phyloP scores from a whole-genome alignment of 2,888 invertebrate genomes.

The Drosophila prolongata region DNA sequence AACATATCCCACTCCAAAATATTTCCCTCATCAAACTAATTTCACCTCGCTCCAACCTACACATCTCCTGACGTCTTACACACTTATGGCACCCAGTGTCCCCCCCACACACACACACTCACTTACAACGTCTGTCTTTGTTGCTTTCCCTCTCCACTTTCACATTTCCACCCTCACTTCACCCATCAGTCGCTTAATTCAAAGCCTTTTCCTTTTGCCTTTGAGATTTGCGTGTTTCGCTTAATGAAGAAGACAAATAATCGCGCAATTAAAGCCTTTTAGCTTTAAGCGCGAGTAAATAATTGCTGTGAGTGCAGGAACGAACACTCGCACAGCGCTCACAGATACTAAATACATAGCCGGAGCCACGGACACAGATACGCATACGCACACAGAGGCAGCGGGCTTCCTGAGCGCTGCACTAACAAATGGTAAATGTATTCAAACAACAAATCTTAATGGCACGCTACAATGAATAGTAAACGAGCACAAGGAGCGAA shows the following conservation, averaged over 20 bases:
- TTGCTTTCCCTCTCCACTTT: constrained; percentile 4
- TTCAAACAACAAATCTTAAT: constrained; percentile 80
- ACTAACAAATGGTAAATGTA: constrained; percentile 79
- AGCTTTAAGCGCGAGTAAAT: constrained; percentile 82
- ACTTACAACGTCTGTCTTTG: constrained; percentile 12
- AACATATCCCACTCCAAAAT: background rate
- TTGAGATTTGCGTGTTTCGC: constrained; percentile 82
- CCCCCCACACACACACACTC: background rate
- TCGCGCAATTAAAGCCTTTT: constrained; percentile 83
- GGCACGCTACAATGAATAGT: constrained; percentile 80
- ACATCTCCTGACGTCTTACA: background rate
- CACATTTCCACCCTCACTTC: constrained; percentile 5
- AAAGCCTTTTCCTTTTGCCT: constrained; percentile 56
- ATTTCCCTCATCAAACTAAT: constrained; percentile 2
- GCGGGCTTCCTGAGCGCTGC: constrained; percentile 45
- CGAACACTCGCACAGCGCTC: constrained; percentile 38
- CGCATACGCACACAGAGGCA: constrained; percentile 25
- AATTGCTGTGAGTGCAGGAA: constrained; percentile 79
- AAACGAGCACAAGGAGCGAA: constrained; percentile 60
- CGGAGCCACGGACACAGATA: constrained; percentile 14
- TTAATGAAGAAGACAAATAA: constrained; percentile 83
- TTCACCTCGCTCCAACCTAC: constrained; percentile 1
- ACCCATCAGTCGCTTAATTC: constrained; percentile 42
- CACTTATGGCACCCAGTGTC: constrained; percentile 63
- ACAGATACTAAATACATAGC: constrained; percentile 13